Conservation (phyloP, 2,113 vertebrate species). For the Ophiodon elongatus region DNA sequence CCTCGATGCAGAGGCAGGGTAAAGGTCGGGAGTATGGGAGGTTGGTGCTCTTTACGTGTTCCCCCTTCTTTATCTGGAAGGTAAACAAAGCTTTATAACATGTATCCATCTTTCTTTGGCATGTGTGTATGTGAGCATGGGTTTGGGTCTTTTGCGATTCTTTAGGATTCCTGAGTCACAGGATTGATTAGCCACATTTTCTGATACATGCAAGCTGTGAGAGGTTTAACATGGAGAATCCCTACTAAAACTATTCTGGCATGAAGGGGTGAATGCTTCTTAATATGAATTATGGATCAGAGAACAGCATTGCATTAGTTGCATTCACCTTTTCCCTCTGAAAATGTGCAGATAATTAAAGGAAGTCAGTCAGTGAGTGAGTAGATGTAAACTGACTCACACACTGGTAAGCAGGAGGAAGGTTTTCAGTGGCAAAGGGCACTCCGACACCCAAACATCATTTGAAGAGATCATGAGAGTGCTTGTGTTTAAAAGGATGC, state of each 20-base stretch:
- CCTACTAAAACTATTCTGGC: neutral
- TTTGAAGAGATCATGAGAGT: neutral
- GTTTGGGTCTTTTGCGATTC: neutral
- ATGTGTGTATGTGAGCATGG: neutral
- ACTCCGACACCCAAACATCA: neutral
- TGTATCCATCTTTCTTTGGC: neutral
- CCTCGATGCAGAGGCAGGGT: conserved; percentile 93
- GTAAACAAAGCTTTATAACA: conserved; percentile 25
- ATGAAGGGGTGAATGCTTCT: neutral
- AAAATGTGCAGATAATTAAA: neutral
- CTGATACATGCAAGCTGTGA: neutral
- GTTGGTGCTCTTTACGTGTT: conserved; percentile 75
- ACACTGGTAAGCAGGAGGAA: neutral
- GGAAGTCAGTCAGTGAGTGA: neutral
- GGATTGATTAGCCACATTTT: neutral
- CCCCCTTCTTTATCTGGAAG: conserved; percentile 87
- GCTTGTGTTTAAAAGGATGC: neutral
- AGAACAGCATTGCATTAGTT: neutral
- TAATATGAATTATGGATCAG: neutral
- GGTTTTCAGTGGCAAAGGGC: neutral
- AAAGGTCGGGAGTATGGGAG: conserved; percentile 83
- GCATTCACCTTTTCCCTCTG: neutral
- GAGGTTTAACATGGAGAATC: neutral
- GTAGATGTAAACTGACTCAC: neutral
- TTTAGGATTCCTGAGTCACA: neutral